These are phyloP conservation scores for Pandemis cinnamomeana DNA, from an alignment of 2,888 invertebrate species.

Conservation along the genomic window DNA sequence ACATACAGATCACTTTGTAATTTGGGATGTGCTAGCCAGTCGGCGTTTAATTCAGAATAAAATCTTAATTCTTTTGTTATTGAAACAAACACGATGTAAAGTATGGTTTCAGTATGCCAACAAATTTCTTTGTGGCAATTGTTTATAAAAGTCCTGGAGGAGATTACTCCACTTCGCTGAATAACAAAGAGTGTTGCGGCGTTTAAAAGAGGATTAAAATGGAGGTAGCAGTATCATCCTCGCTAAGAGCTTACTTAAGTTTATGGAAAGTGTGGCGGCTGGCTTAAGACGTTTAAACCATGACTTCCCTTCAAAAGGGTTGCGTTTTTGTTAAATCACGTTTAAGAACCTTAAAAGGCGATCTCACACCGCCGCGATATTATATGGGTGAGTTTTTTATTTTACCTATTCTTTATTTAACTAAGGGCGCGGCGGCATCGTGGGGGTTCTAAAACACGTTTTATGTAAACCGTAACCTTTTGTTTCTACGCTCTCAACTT, in stretches of 20 bases:
- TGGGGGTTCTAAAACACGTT: slow-evolving; percentile 77
- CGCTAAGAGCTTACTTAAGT: slow-evolving; percentile 80
- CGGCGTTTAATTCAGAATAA: slow-evolving; percentile 47
- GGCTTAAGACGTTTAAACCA: slow-evolving; percentile 74
- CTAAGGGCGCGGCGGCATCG: slow-evolving; percentile 55
- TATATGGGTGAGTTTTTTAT: slow-evolving; percentile 68
- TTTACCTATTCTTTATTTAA: slow-evolving; percentile 55
- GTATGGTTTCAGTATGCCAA: slow-evolving; percentile 59
- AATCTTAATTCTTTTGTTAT: slow-evolving; percentile 57
- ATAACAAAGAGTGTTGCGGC: slow-evolving; percentile 78
- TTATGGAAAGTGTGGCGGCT: slow-evolving; percentile 78
- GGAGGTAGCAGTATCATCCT: slow-evolving; percentile 79
- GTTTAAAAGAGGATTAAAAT: slow-evolving; percentile 77
- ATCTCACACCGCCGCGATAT: slow-evolving; percentile 71
- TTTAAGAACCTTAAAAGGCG: slow-evolving; percentile 67
- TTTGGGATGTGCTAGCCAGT: slow-evolving; percentile 3
- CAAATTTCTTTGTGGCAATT: slow-evolving; percentile 72
- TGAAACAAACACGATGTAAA: slow-evolving; percentile 66
- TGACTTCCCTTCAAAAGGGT: slow-evolving; percentile 81
- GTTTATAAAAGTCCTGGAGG: slow-evolving; percentile 71
- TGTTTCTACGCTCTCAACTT: slow-evolving; percentile 72
- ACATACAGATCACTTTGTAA: background rate
- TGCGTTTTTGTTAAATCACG: slow-evolving; percentile 81
- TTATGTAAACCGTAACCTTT: slow-evolving; percentile 66
- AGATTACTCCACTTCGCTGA: slow-evolving; percentile 73